Evolutionary conservation across 2,888 invertebrate genomes (phyloP).

Genomic region (Scrobipalpa atriplicella): DNA sequence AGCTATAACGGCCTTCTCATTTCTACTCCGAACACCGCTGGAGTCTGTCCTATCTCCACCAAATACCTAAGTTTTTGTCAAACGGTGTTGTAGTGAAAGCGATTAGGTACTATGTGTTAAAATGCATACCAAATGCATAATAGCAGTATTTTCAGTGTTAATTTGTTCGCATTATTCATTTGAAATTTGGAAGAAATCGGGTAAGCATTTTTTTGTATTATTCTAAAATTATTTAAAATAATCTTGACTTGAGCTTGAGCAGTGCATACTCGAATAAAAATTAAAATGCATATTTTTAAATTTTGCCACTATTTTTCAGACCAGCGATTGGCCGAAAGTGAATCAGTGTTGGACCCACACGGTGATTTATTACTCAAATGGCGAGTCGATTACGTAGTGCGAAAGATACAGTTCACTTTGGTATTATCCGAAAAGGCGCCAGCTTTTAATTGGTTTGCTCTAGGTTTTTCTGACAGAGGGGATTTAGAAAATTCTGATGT

Average conservation of each 20-base stretch:
- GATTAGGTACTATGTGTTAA: constrained; percentile 24
- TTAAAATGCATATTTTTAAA: not conserved
- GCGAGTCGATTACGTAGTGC: constrained; percentile 62
- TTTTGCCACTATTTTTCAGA: constrained; percentile 42
- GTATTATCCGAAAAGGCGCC: constrained; percentile 73
- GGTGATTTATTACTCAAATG: constrained; percentile 69
- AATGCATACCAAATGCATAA: constrained; percentile 53
- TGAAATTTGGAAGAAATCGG: constrained; percentile 47
- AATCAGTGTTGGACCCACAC: constrained; percentile 69
- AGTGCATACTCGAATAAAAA: no score
- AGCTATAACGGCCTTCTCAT: constrained; percentile 42
- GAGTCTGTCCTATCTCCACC: constrained; percentile 31
- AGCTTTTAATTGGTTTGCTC: constrained; percentile 87
- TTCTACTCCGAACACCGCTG: constrained; percentile 39
- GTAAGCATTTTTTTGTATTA: no score
- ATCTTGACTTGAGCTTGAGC: no score
- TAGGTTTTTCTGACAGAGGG: constrained; percentile 94
- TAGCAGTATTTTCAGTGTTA: constrained; percentile 52
- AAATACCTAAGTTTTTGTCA: not conserved
- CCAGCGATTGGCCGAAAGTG: constrained; percentile 60
- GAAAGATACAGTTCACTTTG: constrained; percentile 75
- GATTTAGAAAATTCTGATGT: constrained; percentile 88
- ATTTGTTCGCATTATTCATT: constrained; percentile 57
- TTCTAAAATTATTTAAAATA: no score
- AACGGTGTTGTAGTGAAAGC: not conserved